Evolutionary conservation across 2,113 vertebrate species (phyloP), one percentile per base, ranked within the genome.

Genomic region (Elephas maximus): DNA sequence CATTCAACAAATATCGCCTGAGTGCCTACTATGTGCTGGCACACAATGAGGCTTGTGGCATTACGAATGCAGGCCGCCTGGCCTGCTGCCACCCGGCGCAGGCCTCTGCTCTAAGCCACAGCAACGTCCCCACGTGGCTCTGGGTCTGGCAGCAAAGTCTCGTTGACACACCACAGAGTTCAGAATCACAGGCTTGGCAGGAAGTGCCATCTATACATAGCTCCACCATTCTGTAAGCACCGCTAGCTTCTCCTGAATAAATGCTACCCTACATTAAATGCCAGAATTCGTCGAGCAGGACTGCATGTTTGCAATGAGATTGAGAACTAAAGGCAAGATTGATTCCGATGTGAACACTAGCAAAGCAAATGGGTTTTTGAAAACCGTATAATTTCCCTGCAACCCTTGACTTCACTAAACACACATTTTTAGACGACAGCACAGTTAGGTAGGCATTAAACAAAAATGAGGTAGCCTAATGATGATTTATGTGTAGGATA

Each of bases 351-450:
- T 0, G 98, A 99, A 95, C 96, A 97, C 98, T 98, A 30, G 98
- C 97, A 96, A 98, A 97, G 98, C 98, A 99, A 99, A 99, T 98
- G 98, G 98, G 93, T 98, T 99, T 99, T 98, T 98, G 98, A 98
- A 97, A 99, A 98, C 97, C 98, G 98, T 99, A 2, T 98, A 98
- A 99, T 99, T 99, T 99, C 97, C 80, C 94, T 0, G 91, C 98
- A 98, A 99, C 98, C 99, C 98, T 97, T 99, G 98, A 98, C 98
- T 98, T 97, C 97, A 95, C 98, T 98, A 98, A 99, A 98, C 98
- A 98, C 98, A 98, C 98, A 98, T 97, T 98, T 98, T 97, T 94
- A 97, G 98, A 97, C 97, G 89, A 15, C 96, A 95, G 98, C 98
- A 96, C 98, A 95, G 98, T 98, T 97, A 99, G 98, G 98, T 98